These are phyloP conservation scores for Scaptomyza caliginosa DNA, from an alignment of 2,888 invertebrate species.

Conservation along the genomic window DNA sequence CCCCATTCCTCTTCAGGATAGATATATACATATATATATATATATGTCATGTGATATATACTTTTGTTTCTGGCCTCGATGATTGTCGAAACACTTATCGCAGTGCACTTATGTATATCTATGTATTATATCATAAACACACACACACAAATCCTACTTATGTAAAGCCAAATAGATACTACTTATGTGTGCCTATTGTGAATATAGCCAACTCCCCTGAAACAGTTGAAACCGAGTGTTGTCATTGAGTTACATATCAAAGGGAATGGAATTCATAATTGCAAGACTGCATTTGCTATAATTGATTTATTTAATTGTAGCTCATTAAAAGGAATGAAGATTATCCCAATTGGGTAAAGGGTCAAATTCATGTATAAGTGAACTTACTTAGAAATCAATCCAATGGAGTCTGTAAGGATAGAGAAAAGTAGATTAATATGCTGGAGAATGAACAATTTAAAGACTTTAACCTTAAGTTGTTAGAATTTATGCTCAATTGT, in stretches of 20 bases:
- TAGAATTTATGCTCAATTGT: too few species aligned
- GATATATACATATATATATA: slow-evolving; percentile 39
- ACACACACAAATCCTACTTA: not conserved
- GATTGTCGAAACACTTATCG: slow-evolving; percentile 25
- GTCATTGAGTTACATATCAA: not conserved
- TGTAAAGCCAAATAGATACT: not conserved
- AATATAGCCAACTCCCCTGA: slow-evolving; percentile 4
- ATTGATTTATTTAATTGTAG: not conserved
- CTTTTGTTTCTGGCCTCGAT: slow-evolving; percentile 17
- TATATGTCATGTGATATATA: slow-evolving; percentile 47
- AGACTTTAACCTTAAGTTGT: too few species aligned
- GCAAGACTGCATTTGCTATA: not conserved
- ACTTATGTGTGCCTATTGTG: not conserved
- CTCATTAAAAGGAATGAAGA: not conserved
- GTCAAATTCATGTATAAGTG: not conserved
- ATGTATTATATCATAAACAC: slow-evolving; percentile 12
- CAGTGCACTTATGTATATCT: slow-evolving; percentile 30
- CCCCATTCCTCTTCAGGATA: slow-evolving; percentile 18
- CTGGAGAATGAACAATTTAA: too few species aligned
- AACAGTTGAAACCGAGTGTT: not conserved
- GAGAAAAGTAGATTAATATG: too few species aligned
- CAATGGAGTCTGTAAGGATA: too few species aligned
- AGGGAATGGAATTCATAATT: not conserved
- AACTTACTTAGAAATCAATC: too few species aligned
- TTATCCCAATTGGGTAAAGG: not conserved